Base-by-base conservation (phyloP, 2,888 invertebrate genomes). In the Dynastes maya region DNA sequence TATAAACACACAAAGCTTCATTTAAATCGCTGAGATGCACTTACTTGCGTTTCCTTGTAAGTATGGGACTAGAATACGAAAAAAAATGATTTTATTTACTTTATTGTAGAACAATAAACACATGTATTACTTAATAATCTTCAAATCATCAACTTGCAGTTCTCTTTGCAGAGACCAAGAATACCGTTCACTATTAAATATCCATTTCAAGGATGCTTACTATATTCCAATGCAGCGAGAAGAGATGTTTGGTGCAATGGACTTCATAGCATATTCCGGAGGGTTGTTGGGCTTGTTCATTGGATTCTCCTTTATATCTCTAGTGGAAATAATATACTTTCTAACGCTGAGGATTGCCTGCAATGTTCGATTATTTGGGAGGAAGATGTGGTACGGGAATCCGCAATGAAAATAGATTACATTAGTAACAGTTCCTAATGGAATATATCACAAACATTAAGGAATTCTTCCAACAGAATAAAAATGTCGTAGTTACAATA, bases 171-270 rank as follows among this genome's bases (percentile, higher is more conserved):
- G 55, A 37, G 37, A 16, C 8, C 22, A 40, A 13, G 78, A 72
- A 37, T 51, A 65, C 27, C 89, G 90, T 85, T 89, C 93, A 0
- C 91, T 92, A 2, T 89, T 93, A 8, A 91, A 91, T 83, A 90
- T 94, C 68, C 94, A 92, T 88, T 93, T 93, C 88, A 94, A 93
- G 86, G 93, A 93, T 83, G 91, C 92, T 0, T 93, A 94, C 85
- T 94, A 93, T 83, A 91, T 93, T 40, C 92, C 93, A 0, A 93
- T 93, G 0, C 91, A 92, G 49, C 90, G 94, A 22, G 93, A 93
- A 0, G 94, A 94, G 83, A 88, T 94, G 68, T 92, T 91, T 80
- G 92, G 92, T 0, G 82, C 88, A 75, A 90, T 90, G 0, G 92
- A 92, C 84, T 91, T 92, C 84, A 85, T 92, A 1, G 90, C 91